Conservation (phyloP, 2,888 invertebrate genomes). For the Drosophila flavopinicola region DNA sequence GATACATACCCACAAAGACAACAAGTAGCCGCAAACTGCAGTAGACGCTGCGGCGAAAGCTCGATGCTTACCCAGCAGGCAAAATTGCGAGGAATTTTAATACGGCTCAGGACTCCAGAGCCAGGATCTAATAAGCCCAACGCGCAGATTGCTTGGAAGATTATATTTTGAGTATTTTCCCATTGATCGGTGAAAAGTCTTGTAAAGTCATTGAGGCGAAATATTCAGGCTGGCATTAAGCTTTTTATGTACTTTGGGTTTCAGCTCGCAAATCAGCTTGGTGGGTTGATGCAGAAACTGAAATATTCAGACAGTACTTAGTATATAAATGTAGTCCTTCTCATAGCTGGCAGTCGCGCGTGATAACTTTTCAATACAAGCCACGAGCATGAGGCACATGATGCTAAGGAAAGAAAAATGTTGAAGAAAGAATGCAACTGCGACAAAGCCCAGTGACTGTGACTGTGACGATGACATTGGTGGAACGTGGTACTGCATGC, state of each 20-base stretch:
- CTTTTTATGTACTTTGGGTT: neutral
- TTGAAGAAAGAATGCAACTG: constrained; percentile 64
- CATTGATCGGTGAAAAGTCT: neutral
- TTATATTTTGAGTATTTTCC: too few relatives aligned
- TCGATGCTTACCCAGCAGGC: constrained; percentile 48
- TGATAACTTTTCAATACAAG: constrained; percentile 71
- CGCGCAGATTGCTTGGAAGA: too few relatives aligned
- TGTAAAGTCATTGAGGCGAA: neutral
- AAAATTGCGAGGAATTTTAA: constrained; percentile 9
- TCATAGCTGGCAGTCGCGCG: constrained; percentile 41
- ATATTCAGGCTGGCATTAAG: too few relatives aligned
- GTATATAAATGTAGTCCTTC: constrained; percentile 27
- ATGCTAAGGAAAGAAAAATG: constrained; percentile 49
- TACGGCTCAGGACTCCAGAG: too few relatives aligned
- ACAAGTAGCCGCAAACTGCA: constrained; percentile 43
- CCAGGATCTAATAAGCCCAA: constrained; percentile 1
- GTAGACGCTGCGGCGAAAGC: constrained; percentile 22
- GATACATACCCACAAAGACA: constrained; percentile 35
- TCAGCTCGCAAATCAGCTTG: constrained; percentile 5
- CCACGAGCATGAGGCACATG: constrained; percentile 60
- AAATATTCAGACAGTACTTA: constrained; percentile 16
- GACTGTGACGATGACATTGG: constrained; percentile 24
- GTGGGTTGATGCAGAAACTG: constrained; percentile 22
- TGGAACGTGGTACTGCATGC: constrained; percentile 24
- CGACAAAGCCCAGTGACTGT: constrained; percentile 10